Conservation (phyloP, 2,797 vertebrate genomes). For the Sandelia bainsii region DNA sequence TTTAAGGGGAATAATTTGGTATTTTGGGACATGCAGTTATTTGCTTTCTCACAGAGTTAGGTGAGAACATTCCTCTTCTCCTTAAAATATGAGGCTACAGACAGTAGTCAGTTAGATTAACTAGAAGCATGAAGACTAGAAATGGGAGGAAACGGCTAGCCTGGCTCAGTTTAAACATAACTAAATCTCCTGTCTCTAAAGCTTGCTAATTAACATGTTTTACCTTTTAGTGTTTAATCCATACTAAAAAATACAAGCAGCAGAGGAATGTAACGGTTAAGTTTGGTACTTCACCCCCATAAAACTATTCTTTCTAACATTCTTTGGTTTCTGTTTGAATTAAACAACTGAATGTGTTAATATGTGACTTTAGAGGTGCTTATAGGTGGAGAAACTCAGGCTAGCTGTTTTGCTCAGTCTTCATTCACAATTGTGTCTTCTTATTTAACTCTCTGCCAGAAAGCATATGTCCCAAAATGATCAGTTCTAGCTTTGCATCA, state of each 20-base stretch:
- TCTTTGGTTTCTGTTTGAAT: neutral
- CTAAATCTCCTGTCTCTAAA: constrained; percentile 5
- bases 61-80: neutral
- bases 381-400: neutral
- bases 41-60: constrained; percentile 12
- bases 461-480: neutral
- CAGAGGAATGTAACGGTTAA: neutral
- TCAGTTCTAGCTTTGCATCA: constrained; percentile 26
- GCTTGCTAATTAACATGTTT: constrained; percentile 9
- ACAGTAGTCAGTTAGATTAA: neutral
- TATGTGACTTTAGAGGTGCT: neutral
- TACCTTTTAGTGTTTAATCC: neutral
- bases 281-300: neutral
- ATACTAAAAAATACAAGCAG: neutral
- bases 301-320: neutral
- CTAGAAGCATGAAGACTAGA: constrained; percentile 14
- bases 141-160: neutral
- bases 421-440: neutral
- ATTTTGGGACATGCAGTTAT: neutral
- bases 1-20: constrained; percentile 7
- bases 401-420: neutral
- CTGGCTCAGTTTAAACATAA: neutral
- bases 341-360: neutral
- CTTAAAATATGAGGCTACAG: constrained; percentile 18
- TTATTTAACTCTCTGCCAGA: constrained; percentile 12